A percentile compares a stretch with the other conserved stretches of the same genome.
Evolutionary conservation across 2,888 invertebrate genomes (phyloP).

Genomic region (Heliconius sara): DNA sequence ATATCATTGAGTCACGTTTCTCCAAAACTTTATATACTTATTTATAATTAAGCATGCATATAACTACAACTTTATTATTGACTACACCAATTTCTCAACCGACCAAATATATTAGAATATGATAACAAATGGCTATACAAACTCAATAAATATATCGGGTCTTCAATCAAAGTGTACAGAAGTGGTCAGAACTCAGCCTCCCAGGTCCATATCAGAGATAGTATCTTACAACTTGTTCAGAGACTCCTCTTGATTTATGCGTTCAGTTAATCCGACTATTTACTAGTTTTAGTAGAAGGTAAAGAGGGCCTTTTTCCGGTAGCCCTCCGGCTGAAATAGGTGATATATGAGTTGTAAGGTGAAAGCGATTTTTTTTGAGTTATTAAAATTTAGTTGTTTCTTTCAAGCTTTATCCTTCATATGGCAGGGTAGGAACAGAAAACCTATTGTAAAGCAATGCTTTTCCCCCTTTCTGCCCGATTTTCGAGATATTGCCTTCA

Average conservation of each 20-base stretch:
- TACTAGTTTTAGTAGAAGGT: constrained; percentile 82
- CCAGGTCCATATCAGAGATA: constrained; percentile 50
- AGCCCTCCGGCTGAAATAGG: constrained; percentile 60
- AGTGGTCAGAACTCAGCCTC: constrained; percentile 36
- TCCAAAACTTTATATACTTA: neutral
- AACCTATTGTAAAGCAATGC: too few relatives aligned
- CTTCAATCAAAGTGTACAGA: constrained; percentile 42
- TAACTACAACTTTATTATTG: neutral
- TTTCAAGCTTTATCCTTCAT: too few relatives aligned
- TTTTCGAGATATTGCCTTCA: too few relatives aligned
- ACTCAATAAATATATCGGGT: constrained; percentile 31
- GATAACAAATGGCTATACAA: constrained; percentile 21
- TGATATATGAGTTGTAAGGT: constrained; percentile 46
- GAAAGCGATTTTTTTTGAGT: constrained; percentile 37
- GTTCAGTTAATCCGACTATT: constrained; percentile 80
- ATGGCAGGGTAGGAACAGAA: too few relatives aligned
- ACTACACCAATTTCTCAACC: neutral
- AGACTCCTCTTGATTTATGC: constrained; percentile 71
- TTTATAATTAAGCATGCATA: neutral
- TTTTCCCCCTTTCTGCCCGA: too few relatives aligned
- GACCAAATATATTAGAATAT: neutral
- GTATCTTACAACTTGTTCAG: constrained; percentile 51
- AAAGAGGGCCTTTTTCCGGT: constrained; percentile 76
- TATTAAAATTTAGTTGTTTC: neutral
- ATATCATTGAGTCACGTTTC: neutral